A percentile compares a stretch with the other conserved stretches of the same genome.
phyloP scores from a whole-genome alignment of 2,888 invertebrate species.

The Luffia ferchaultella region DNA sequence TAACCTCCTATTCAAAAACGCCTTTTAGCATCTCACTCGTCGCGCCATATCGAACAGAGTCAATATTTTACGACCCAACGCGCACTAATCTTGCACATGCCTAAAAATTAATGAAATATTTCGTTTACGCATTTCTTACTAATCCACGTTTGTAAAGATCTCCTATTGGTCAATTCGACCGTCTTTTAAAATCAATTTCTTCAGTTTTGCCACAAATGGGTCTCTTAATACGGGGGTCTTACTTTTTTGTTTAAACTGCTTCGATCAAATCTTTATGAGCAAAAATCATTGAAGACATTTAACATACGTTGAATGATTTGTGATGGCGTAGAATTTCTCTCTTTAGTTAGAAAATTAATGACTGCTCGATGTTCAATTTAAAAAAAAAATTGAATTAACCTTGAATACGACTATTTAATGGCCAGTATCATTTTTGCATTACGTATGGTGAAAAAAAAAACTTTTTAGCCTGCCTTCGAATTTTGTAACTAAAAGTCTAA shows the following conservation, averaged over 20 bases:
- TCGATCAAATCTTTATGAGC: not conserved
- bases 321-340: not conserved
- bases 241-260: not conserved
- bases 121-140: not conserved
- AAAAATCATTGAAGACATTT: not conserved
- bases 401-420: not conserved
- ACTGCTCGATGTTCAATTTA: not conserved
- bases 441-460: not conserved
- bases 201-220: not conserved
- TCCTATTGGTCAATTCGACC: too few species aligned
- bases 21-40: too few species aligned
- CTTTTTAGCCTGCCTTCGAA: not conserved
- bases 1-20: too few species aligned
- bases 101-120: not conserved
- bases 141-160: too few species aligned
- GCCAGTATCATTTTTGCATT: not conserved
- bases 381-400: not conserved
- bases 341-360: not conserved
- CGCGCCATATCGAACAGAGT: too few species aligned
- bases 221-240: not conserved
- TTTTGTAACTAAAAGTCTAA: too few species aligned
- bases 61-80: not conserved
- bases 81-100: not conserved
- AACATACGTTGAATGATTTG: not conserved
- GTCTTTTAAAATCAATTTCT: not conserved